Percentiles rank a stretch among this genome's conserved stretches.
phyloP scores from a whole-genome alignment of 1,140 invertebrate genomes.

The Daktulosphaira vitifoliae region DNA sequence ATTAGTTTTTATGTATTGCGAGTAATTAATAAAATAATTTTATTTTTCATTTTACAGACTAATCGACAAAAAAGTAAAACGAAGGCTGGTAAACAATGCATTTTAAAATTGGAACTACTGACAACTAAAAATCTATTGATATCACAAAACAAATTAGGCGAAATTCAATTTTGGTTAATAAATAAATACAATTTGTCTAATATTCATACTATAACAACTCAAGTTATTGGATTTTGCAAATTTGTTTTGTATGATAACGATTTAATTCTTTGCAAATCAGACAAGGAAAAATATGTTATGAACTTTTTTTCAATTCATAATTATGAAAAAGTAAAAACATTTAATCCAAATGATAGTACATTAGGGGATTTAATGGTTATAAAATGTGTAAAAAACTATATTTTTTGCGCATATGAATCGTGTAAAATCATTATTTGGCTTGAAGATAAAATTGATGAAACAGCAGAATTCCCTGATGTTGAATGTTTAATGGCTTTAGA shows the following conservation, averaged over 20 bases:
- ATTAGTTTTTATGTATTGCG: too few relatives aligned
- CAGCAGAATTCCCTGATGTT: background rate
- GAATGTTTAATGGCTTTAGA: constrained; percentile 59
- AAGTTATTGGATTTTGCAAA: constrained; percentile 16
- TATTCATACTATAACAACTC: background rate
- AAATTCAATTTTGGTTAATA: constrained; percentile 9
- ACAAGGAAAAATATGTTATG: constrained; percentile 5
- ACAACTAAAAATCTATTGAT: background rate
- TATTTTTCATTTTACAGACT: too few relatives aligned
- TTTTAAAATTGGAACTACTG: background rate
- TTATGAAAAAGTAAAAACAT: background rate
- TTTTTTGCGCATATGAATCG: constrained; percentile 18
- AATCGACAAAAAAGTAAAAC: background rate
- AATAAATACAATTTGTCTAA: background rate
- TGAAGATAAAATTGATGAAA: background rate
- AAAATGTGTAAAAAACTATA: background rate
- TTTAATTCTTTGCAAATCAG: constrained; percentile 1
- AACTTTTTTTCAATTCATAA: constrained; percentile 1
- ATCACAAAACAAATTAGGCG: background rate
- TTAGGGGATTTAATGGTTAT: constrained; percentile 2
- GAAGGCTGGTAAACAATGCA: background rate
- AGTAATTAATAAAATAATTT: too few relatives aligned
- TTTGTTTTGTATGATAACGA: background rate
- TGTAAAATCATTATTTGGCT: constrained; percentile 4
- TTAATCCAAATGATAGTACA: background rate